Evolutionary conservation across 2,888 invertebrate genomes (phyloP).

Genomic region (Lithophane leautieri): DNA sequence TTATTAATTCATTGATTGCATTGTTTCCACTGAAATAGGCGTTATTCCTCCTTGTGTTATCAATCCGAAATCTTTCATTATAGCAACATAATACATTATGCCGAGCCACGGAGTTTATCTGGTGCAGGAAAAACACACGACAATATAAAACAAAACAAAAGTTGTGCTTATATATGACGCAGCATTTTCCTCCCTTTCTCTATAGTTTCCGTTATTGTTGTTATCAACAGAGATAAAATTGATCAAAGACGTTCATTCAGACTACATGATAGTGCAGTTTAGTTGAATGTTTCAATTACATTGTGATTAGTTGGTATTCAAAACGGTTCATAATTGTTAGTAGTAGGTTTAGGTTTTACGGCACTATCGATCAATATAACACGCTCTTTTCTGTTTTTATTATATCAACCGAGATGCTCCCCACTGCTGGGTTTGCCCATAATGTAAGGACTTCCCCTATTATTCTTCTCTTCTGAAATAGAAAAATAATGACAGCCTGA

Average conservation of each 20-base stretch:
- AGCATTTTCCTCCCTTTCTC: slow-evolving; percentile 28
- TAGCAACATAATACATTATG: slow-evolving; percentile 38
- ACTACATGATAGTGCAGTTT: neutral
- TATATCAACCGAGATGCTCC: too few relatives aligned
- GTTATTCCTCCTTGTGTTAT: slow-evolving; percentile 13
- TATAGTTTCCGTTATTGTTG: slow-evolving; percentile 44
- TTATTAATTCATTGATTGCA: slow-evolving; percentile 4
- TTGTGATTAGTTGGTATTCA: neutral
- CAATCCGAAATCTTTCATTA: slow-evolving; percentile 17
- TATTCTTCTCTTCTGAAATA: neutral
- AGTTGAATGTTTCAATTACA: neutral
- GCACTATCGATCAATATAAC: neutral
- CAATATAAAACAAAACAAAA: slow-evolving; percentile 58
- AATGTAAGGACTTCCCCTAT: neutral
- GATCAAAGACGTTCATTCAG: slow-evolving; percentile 22
- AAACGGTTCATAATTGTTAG: neutral
- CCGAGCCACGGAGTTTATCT: slow-evolving; percentile 32
- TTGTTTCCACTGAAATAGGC: neutral
- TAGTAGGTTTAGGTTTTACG: neutral
- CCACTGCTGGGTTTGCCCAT: neutral
- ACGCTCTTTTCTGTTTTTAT: neutral
- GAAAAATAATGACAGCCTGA: neutral
- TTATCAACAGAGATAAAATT: slow-evolving; percentile 41
- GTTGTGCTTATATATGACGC: slow-evolving; percentile 43
- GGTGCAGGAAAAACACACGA: slow-evolving; percentile 38